Conservation (phyloP, 2,888 invertebrate genomes). For the Parnassius mnemosyne region DNA sequence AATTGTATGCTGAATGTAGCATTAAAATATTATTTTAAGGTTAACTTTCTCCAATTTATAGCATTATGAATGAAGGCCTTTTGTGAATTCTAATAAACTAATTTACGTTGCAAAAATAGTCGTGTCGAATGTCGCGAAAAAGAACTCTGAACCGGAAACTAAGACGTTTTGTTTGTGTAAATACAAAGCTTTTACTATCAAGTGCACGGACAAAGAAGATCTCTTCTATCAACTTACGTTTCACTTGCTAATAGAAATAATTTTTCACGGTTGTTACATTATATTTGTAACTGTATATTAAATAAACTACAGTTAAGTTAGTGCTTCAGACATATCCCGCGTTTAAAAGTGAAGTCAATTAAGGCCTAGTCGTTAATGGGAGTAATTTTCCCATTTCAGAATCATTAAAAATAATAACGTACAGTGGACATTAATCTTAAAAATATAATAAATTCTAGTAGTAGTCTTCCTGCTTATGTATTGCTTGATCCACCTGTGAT, state of each 20-base stretch:
- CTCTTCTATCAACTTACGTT: slow-evolving; percentile 55
- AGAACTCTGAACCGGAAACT: slow-evolving; percentile 71
- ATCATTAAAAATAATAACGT: slow-evolving; percentile 43
- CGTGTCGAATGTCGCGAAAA: slow-evolving; percentile 76
- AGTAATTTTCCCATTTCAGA: slow-evolving; percentile 41
- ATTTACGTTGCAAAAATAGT: slow-evolving; percentile 46
- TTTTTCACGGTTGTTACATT: slow-evolving; percentile 53
- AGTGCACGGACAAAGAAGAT: slow-evolving; percentile 79
- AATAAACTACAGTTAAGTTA: slow-evolving; percentile 53
- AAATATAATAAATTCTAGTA: slow-evolving; percentile 46
- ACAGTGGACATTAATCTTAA: slow-evolving; percentile 35
- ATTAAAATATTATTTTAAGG: slow-evolving; percentile 76
- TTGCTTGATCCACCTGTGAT: slow-evolving; percentile 77
- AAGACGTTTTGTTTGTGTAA: slow-evolving; percentile 79
- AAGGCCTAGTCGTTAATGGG: slow-evolving; percentile 56
- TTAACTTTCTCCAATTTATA: slow-evolving; percentile 60
- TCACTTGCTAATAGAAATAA: slow-evolving; percentile 50
- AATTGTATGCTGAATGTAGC: slow-evolving; percentile 71
- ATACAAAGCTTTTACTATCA: slow-evolving; percentile 77
- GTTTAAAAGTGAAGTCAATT: slow-evolving; percentile 68
- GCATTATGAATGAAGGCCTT: slow-evolving; percentile 56
- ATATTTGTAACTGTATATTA: slow-evolving; percentile 46
- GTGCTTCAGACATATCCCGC: slow-evolving; percentile 60
- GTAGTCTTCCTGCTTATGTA: slow-evolving; percentile 76
- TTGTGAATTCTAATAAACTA: slow-evolving; percentile 44